Base-by-base conservation (phyloP, 2,888 invertebrate genomes). In the Cantharis lateralis region DNA sequence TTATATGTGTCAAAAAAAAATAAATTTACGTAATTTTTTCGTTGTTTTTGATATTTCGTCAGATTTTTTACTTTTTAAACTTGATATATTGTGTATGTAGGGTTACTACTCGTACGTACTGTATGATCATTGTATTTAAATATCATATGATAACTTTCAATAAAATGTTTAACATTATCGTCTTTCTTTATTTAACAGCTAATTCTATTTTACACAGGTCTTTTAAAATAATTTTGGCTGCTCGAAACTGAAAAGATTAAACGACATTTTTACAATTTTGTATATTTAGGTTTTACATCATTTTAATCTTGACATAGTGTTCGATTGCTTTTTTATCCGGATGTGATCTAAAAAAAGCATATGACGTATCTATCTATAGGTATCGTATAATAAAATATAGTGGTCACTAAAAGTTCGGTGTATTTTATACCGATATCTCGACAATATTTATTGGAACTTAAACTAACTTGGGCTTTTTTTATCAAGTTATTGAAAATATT, bases 31-130 rank as follows among this genome's bases (percentile, higher is more conserved):
- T 78, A 75, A 75, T 75, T 72, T 76, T 78, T 80, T 72, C 62
- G 79, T 78, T 79, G 77, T 75, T 81, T 82, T 82, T 83, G 78
- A 79, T 78, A 80, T 80, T 79, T 80, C 81, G 72, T 81, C 77
- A 81, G 83, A 83, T 83, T 84, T 84, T 84, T 84, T 85, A 85
- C 84, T 83, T 80, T 83, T 80, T 76, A 83, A 83, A 84, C 77
- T 82, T 77, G 48, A 48, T n/a, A 48, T 48, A 74, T 84, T 83
- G 84, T 86, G 85, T 82, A 84, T 82, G 85, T 85, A 84, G 81
- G 82, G 79, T 82, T 83, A 80, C 80, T 81, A 82, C 81, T 81
- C 80, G 81, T 76, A 76, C 74, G 74, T 75, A 75, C 75, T 78
- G 78, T 78, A 78, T 78, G 80, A 82, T 82, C 81, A 84, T 81